Evolutionary conservation across 2,113 vertebrate genomes (phyloP), one percentile per base, ranked within the genome.

Genomic region (Charadrius vociferus): DNA sequence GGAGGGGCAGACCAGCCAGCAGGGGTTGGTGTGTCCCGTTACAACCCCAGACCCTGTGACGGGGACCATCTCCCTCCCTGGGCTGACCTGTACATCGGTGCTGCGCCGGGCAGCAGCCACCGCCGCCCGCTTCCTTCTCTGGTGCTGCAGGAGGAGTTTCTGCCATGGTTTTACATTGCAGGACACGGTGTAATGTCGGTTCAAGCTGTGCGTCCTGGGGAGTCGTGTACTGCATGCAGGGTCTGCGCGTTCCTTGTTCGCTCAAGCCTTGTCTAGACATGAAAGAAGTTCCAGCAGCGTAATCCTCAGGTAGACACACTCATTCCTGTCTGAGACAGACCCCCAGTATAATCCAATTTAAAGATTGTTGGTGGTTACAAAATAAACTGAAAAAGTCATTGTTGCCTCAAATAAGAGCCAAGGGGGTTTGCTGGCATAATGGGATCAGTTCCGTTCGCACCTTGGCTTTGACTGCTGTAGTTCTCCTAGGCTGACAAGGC

Each of bases 151-250:
- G 37, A 24, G 66, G 79, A 50, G 23, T 59, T 77, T 20, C 61
- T 55, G 88, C 58, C 6, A 3, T 0, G 4, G 6, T 3, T n/a
- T 14, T 13, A 6, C 20, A 10, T 13, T 11, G 3, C 2, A 4
- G 23, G 3, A 5, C 0, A 2, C 14, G 1, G 39, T 0, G 22
- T 24, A 2, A 27, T 7, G 7, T 8, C 65, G 4, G 43, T 17
- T 12, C 21, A 8, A 5, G 73, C 45, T 14, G 41, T 2, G 3
- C 27, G n/a, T 12, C 41, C 21, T 2, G 29, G 43, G 50, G 14
- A 26, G 59, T 3, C 4, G 1, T 3, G 53, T 23, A 12, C 49
- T 3, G 59, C 14, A 66, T 26, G 62, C 61, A 5, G 78, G 8
- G 19, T 8, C 27, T 39, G 71, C 11, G n/a, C 5, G 0, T 23